Evolutionary conservation across 2,888 invertebrate species (phyloP).

Genomic region (Ommatoiulus sabulosus): DNA sequence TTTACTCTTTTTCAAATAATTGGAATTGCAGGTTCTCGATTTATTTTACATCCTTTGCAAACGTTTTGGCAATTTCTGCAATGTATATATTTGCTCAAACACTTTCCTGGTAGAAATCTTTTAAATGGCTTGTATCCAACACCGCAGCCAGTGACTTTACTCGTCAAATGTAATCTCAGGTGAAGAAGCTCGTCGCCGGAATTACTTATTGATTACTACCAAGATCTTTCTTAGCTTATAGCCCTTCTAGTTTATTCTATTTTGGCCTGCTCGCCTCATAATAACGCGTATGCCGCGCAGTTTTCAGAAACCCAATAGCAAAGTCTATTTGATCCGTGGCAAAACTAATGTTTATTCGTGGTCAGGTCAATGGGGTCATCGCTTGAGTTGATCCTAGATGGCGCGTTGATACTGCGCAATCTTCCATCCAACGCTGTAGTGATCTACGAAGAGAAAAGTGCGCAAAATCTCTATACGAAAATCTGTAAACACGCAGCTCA

Average conservation of each 20-base stretch:
- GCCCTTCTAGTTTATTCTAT: neutral
- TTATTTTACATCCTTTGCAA: neutral
- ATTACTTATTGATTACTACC: constrained; percentile 29
- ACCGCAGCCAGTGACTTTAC: neutral
- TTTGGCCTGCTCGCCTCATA: neutral
- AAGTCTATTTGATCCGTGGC: neutral
- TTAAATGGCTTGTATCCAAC: neutral
- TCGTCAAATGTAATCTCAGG: constrained; percentile 33
- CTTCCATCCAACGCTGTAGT: no score
- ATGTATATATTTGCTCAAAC: neutral
- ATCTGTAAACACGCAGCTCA: neutral
- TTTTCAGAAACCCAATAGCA: neutral
- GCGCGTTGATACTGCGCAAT: neutral
- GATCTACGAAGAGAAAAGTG: no score
- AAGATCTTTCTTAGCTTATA: neutral
- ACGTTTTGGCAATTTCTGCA: neutral
- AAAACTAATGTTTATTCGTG: constrained; percentile 5
- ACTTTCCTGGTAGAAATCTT: neutral
- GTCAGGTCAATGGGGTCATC: neutral
- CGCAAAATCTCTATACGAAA: no score
- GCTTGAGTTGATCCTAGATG: neutral
- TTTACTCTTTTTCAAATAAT: neutral
- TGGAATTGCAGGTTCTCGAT: neutral
- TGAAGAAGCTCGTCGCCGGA: constrained; percentile 3
- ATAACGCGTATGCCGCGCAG: neutral